phyloP scores from a whole-genome alignment of 2,888 invertebrate genomes.

The Hedya salicella region DNA sequence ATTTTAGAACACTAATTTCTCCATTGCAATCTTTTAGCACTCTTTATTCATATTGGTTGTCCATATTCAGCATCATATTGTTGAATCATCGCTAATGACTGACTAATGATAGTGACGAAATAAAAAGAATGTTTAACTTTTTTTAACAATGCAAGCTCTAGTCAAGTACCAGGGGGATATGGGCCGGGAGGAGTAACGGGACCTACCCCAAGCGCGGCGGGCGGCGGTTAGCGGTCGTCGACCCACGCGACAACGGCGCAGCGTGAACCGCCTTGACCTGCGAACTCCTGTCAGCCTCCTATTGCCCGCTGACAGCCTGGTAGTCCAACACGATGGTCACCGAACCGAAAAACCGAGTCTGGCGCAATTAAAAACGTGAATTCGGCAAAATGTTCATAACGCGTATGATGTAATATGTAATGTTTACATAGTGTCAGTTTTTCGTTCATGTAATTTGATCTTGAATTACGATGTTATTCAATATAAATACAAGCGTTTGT shows the following conservation, averaged over 20 bases:
- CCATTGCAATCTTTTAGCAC: not conserved
- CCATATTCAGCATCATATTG: not conserved
- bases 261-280: slow-evolving; percentile 73
- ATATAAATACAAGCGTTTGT: slow-evolving; percentile 27
- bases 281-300: slow-evolving; percentile 68
- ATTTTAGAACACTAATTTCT: slow-evolving; percentile 6
- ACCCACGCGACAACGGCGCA: slow-evolving; percentile 63
- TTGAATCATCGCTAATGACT: not conserved
- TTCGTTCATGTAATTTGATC: slow-evolving; percentile 36
- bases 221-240: slow-evolving; percentile 68
- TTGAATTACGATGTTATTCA: slow-evolving; percentile 37
- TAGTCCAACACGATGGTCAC: slow-evolving; percentile 55
- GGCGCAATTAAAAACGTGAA: slow-evolving; percentile 22
- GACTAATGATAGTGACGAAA: slow-evolving; percentile 7
- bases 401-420: slow-evolving; percentile 25
- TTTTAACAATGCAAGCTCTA: slow-evolving; percentile 34
- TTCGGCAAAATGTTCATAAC: slow-evolving; percentile 28
- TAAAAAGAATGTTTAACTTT: slow-evolving; percentile 11
- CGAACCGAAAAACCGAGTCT: slow-evolving; percentile 35
- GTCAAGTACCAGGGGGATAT: slow-evolving; percentile 57
- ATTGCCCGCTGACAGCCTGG: slow-evolving; percentile 65
- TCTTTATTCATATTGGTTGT: not conserved
- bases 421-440: slow-evolving; percentile 30
- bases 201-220: slow-evolving; percentile 66
- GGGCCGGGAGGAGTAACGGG: slow-evolving; percentile 68